These are phyloP conservation scores for Caenorhabditis sulstoni DNA, from an alignment of 2,888 invertebrate genomes.

Conservation along the genomic window DNA sequence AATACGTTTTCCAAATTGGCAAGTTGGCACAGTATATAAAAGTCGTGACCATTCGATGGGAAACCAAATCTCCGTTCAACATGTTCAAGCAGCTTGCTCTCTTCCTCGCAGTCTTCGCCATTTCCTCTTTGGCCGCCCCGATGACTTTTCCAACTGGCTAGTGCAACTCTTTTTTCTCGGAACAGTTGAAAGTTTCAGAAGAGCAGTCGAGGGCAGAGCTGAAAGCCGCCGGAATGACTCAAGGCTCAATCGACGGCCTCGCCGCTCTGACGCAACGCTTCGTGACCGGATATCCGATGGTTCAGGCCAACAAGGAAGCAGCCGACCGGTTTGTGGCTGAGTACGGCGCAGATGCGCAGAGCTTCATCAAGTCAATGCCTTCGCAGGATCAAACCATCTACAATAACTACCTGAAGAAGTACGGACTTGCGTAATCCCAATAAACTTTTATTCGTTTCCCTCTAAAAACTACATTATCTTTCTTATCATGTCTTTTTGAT, in stretches of 20 bases:
- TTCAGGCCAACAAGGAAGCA: constrained; percentile 20
- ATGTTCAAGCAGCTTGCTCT: constrained; percentile 1
- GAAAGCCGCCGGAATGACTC: constrained; percentile 28
- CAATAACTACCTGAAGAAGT: constrained; percentile 19
- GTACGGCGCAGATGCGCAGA: constrained; percentile 12
- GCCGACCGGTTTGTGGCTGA: constrained; percentile 14
- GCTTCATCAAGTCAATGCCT: constrained; percentile 27
- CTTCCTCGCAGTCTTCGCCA: background rate
- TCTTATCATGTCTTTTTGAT: constrained; percentile 32
- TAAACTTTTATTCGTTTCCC: background rate
- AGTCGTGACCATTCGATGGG: constrained; percentile 1
- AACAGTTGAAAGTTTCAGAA: constrained; percentile 9
- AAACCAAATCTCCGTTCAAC: background rate
- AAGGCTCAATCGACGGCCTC: constrained; percentile 13
- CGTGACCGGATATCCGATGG: background rate
- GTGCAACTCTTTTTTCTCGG: background rate
- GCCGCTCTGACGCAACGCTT: constrained; percentile 11
- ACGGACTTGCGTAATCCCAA: constrained; percentile 10
- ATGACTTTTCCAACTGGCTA: constrained; percentile 7
- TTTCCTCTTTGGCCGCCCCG: background rate
- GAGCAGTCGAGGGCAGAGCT: constrained; percentile 16
- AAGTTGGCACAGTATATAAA: too few species aligned
- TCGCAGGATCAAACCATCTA: constrained; percentile 17
- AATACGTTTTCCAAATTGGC: too few species aligned
- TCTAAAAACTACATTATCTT: background rate